Evolutionary conservation across 2,888 invertebrate species (phyloP), one percentile per base, ranked within the genome.

Genomic region (Ophion obscuratus): DNA sequence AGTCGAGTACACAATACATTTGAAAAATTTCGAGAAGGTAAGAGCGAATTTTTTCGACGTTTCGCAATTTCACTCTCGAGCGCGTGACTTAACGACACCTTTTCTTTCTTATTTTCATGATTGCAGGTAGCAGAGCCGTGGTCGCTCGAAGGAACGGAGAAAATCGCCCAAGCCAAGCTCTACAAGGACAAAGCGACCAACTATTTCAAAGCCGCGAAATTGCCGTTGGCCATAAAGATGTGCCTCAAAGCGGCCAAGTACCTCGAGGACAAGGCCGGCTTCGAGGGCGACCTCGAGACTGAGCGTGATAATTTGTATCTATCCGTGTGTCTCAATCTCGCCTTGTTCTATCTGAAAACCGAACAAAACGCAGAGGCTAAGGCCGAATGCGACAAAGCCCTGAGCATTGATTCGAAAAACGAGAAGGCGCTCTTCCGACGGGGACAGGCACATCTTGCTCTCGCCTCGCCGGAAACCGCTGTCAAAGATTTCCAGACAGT

Each of bases 181-280:
- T 97, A 96, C 87, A 99, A 99, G 94, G 97, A 97, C 86, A 98
- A 98, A 92, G 99, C 99, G 68, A 99, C 98, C 0, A 95, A 96
- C 71, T 99, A 98, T 93, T 98, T 98, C 92, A 98, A 98, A 94
- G 95, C 95, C 0, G 96, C 95, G 83, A 98, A 98, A 93, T 97
- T 96, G 90, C 94, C 95, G 79, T 91, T 98, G 89, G 99, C 99
- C 0, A 95, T 97, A 71, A 98, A 97, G 93, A 97, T 98, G 96
- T 99, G 99, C 93, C 96, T 97, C 90, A 97, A 97, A 92, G 96
- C 98, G 57, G 94, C 96, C 10, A 94, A 96, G 0, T 96, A 96
- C 89, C 92, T 98, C 83, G 96, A 96, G 9, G 79, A 81, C 9
- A 79, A 87, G 3, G 84, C 88, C 74, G 94, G 94, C 84, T 91